A percentile compares a stretch with the other conserved stretches of the same genome.
These are phyloP conservation scores for Andrena bucephala DNA, from an alignment of 2,888 invertebrate genomes.

Conservation along the genomic window DNA sequence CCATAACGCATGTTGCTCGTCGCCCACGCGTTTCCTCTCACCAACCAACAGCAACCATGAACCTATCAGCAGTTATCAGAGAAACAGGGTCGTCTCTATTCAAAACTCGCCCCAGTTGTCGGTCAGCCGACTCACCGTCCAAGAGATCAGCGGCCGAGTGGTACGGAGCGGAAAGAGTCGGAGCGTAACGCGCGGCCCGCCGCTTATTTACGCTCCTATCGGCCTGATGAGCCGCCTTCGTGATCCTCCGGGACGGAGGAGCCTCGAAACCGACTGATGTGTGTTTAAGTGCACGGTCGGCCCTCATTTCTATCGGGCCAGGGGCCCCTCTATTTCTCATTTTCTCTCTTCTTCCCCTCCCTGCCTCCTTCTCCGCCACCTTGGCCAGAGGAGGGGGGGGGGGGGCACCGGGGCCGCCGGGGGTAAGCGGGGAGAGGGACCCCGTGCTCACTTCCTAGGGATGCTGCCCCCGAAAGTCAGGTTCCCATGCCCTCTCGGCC, in stretches of 20 bases:
- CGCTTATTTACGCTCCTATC: conserved; percentile 74
- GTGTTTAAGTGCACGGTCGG: conserved; percentile 54
- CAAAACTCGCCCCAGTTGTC: too few species aligned
- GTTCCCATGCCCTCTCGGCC: conserved; percentile 83
- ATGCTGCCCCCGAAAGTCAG: conserved; percentile 85
- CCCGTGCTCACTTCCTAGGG: conserved; percentile 82
- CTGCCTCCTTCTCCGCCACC: background rate
- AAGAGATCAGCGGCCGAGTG: background rate
- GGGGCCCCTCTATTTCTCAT: conserved; percentile 68
- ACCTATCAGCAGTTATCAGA: too few species aligned
- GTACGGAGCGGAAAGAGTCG: background rate
- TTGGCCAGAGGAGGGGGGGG: conserved; percentile 3
- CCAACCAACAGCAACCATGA: too few species aligned
- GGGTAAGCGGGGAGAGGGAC: conserved; percentile 29
- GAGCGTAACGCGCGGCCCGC: conserved; percentile 13
- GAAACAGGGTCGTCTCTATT: too few species aligned
- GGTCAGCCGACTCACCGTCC: background rate
- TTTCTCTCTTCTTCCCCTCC: conserved; percentile 61
- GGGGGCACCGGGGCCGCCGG: conserved; percentile 18
- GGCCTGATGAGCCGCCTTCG: conserved; percentile 56
- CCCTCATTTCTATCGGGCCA: conserved; percentile 62
- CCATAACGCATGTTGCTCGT: too few species aligned
- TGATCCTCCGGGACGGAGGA: conserved; percentile 45
- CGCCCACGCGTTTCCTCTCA: too few species aligned
- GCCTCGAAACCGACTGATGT: conserved; percentile 42